Percentiles rank a stretch among this genome's conserved stretches.
These are phyloP conservation scores for Andricus grossulariae DNA, from an alignment of 1,140 invertebrate genomes.

Conservation along the genomic window DNA sequence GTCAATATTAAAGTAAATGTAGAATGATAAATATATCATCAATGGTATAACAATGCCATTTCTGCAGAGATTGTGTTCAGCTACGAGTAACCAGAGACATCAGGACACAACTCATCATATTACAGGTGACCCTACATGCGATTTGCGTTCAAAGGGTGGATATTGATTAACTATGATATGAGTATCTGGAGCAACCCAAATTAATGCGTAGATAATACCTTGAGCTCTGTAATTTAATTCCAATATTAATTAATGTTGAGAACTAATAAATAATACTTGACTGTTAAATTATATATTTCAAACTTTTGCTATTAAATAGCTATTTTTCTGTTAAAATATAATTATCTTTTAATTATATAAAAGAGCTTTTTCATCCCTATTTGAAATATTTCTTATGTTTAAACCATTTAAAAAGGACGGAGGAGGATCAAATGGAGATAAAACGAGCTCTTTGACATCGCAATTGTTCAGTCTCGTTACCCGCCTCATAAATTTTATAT, in stretches of 20 bases:
- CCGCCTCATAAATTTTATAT: constrained; percentile 24
- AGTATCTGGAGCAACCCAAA: too few relatives aligned
- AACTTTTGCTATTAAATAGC: not conserved
- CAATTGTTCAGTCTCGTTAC: constrained; percentile 7
- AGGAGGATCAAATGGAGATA: constrained; percentile 24
- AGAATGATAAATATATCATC: too few relatives aligned
- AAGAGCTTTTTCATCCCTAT: constrained; percentile 2
- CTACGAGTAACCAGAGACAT: constrained; percentile 9
- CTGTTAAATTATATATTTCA: not conserved
- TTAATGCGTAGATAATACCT: not conserved
- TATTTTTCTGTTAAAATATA: not conserved
- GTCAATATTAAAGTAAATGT: too few relatives aligned
- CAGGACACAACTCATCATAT: not conserved
- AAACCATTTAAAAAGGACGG: constrained; percentile 6
- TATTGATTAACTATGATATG: not conserved
- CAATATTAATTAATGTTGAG: not conserved
- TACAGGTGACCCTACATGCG: not conserved
- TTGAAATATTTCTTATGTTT: not conserved
- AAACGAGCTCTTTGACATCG: constrained; percentile 29
- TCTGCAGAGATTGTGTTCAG: constrained; percentile 13
- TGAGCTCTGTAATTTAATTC: not conserved
- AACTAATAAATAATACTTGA: not conserved
- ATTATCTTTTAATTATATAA: not conserved
- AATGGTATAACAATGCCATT: not conserved
- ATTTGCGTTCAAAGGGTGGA: constrained; percentile 10